Base-by-base conservation (phyloP, 2,113 vertebrate species). In the Malurus elegans region DNA sequence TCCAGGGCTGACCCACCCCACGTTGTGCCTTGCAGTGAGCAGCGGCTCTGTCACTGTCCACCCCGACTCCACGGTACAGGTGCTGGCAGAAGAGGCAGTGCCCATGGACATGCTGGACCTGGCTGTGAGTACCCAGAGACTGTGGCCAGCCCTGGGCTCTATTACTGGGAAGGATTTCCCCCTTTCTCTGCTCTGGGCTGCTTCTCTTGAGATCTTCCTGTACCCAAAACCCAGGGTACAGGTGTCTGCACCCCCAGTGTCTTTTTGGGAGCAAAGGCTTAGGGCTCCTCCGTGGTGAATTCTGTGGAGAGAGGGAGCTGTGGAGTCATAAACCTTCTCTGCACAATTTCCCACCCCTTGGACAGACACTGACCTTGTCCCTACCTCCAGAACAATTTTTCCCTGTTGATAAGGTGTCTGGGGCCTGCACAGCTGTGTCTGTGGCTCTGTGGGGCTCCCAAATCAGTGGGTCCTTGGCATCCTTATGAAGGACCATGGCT, bases 31-130 rank as follows among this genome's bases (percentile, higher is more conserved):
- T 0, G 1, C 96, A 99, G 99, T 99, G 95, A 99, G 98, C 98
- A 99, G 99, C 0, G 99, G 99, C 61, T 99, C 99, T 0, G 61
- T 99, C 96, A 99, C 99, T 0, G 99, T 99, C 92, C 99, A 99
- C 3, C 98, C 98, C 0, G 99, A 99, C 93, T 99, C 99, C 69
- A 99, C 99, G 0, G 99, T 99, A 90, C 99, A 99, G 93, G 93
- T 99, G 79, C 96, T 99, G 51, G 99, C 98, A 0, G 99, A 99
- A 90, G 99, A 99, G 95, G 99, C 98, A 0, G 97, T 98, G 62
- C 97, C 98, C 1, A 95, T 99, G 91, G 99, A 99, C 95, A 98
- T 98, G 97, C 96, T 99, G 90, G 99, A 99, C 64, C 44, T 98
- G 44, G 97, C 98, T 79, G 99, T 99, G 96, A 99, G 88, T 90